Conservation (phyloP, 2,888 invertebrate genomes). For the Helicoverpa assulta region DNA sequence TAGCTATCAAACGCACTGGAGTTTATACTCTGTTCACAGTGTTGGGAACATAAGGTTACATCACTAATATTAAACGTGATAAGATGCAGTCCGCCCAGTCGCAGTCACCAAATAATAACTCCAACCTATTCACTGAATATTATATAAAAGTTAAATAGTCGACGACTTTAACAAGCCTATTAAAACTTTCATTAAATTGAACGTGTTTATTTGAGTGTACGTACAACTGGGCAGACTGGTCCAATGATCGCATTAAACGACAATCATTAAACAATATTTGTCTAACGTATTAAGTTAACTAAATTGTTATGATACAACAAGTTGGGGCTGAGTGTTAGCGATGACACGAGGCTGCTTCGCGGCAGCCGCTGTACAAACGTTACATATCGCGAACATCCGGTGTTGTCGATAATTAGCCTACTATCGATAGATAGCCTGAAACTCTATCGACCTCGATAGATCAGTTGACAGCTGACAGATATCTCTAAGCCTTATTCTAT, state of each 20-base stretch:
- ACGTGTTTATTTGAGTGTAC: constrained; percentile 15
- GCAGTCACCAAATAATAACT: constrained; percentile 39
- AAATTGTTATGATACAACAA: constrained; percentile 59
- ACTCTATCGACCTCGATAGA: constrained; percentile 57
- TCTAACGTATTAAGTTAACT: constrained; percentile 62
- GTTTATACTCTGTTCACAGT: constrained; percentile 55
- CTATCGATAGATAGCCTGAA: constrained; percentile 44
- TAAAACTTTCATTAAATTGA: constrained; percentile 41
- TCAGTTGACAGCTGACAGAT: constrained; percentile 12
- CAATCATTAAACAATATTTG: constrained; percentile 60
- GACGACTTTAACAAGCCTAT: constrained; percentile 43
- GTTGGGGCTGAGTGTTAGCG: constrained; percentile 55
- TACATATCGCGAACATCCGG: constrained; percentile 44
- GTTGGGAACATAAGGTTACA: constrained; percentile 50
- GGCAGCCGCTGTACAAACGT: constrained; percentile 48
- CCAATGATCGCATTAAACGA: constrained; percentile 50
- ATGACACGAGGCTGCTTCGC: constrained; percentile 39
- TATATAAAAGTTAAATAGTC: constrained; percentile 56
- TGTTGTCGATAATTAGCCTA: constrained; percentile 42
- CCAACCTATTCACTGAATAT: constrained; percentile 44
- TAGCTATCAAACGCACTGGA: constrained; percentile 67
- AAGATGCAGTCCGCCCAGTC: constrained; percentile 35
- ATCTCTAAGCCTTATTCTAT: constrained; percentile 11
- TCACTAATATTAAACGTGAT: constrained; percentile 26
- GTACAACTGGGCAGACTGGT: constrained; percentile 46